Percentiles rank a stretch among this genome's conserved stretches.
These are phyloP conservation scores for Strigamia maritima DNA, from an alignment of 2,888 invertebrate genomes.

Conservation along the genomic window DNA sequence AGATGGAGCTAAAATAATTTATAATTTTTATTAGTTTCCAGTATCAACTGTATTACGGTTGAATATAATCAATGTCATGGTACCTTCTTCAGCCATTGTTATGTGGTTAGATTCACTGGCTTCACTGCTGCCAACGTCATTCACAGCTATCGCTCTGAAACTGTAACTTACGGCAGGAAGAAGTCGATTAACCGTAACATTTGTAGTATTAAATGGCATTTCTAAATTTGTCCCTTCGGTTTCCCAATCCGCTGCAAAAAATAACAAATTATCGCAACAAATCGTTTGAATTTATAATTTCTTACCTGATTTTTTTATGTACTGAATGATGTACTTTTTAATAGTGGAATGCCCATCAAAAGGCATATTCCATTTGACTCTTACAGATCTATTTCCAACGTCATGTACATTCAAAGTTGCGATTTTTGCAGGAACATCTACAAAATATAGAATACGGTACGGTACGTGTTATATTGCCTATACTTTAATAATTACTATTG, in stretches of 20 bases:
- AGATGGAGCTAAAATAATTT: conserved; percentile 41
- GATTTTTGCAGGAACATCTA: conserved; percentile 33
- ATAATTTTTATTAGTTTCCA: background rate
- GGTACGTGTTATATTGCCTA: too few relatives aligned
- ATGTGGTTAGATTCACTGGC: conserved; percentile 1
- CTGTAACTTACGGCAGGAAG: conserved; percentile 33
- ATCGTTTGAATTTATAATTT: background rate
- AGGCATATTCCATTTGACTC: conserved; percentile 50
- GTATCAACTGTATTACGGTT: too few relatives aligned
- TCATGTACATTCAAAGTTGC: background rate
- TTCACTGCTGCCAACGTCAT: conserved; percentile 27
- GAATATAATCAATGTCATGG: background rate
- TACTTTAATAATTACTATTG: too few relatives aligned
- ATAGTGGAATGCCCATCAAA: conserved; percentile 51
- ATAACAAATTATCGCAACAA: background rate
- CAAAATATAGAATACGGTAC: too few relatives aligned
- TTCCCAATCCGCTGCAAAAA: conserved; percentile 18
- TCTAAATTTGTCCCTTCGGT: background rate
- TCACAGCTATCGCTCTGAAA: conserved; percentile 34
- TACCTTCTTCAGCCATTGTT: conserved; percentile 38
- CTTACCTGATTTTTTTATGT: conserved; percentile 46
- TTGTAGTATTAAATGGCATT: conserved; percentile 5
- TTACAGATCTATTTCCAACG: conserved; percentile 41
- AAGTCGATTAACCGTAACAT: background rate
- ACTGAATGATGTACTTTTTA: conserved; percentile 50